Base-by-base conservation (phyloP, 2,113 vertebrate genomes). In the Myotis brandtii region DNA sequence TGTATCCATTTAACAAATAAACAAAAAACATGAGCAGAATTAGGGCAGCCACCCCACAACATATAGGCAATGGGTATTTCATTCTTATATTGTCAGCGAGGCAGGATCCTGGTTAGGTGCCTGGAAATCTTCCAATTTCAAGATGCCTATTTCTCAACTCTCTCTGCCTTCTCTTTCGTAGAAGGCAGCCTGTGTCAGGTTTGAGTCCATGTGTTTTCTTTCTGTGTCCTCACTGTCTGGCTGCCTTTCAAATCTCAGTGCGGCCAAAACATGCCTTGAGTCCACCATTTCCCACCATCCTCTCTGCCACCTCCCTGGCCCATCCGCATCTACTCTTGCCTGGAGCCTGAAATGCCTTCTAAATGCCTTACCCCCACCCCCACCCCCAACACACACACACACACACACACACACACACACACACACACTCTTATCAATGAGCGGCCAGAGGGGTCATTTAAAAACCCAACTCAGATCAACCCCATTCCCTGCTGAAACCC, bases 151-250 rank as follows among this genome's bases (percentile, higher is more conserved):
- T 91, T 86, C 46, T 52, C 66, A 81, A 32, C 18, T 25, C 54
- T 40, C 10, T 17, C 12, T 66, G 69, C 18, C 46, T 9, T 83
- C 12, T 48, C 73, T 96, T 88, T 46, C 46, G 25, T 17, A 50
- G 52, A 37, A 75, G 40, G 62, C 20, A 62, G 56, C 21, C 66
- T 70, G 82, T 8, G 37, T 34, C 59, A 52, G 67, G 86, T 52
- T 79, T 79, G 85, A 82, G 64, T 84, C 40, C 20, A 20, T 32
- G 72, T 70, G 25, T 80, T 95, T 89, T 80, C 54, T 82, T 77
- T 59, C 32, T 92, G 77, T 25, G 23, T 56, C 81, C 59, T 86
- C 17, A 20, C 32, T 52, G 25, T 72, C 40, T 77, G 93, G 23
- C 89, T 73, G 34, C 79, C 52, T 75, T 40, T 96, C 40, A 81